phyloP scores from a whole-genome alignment of 2,888 invertebrate genomes.

The Rapana venosa region DNA sequence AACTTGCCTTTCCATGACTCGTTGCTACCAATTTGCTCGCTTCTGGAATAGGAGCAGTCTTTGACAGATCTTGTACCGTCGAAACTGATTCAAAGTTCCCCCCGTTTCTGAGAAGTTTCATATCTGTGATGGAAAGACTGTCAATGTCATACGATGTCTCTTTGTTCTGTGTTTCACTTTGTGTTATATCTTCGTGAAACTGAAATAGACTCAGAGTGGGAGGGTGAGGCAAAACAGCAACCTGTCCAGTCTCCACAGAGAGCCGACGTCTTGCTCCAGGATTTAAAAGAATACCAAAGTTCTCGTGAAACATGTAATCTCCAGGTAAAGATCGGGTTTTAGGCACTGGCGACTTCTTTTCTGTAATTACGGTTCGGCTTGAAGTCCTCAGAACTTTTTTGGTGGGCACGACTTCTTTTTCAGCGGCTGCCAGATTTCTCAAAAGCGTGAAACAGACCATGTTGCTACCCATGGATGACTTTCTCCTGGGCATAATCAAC shows the following conservation, averaged over 20 bases:
- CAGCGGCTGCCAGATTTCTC: background rate
- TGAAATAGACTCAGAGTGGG: background rate
- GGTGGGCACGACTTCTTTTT: background rate
- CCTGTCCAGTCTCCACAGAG: background rate
- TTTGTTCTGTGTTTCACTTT: background rate
- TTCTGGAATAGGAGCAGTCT: background rate
- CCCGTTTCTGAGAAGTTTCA: background rate
- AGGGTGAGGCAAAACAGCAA: background rate
- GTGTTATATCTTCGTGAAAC: background rate
- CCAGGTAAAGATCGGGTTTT: constrained; percentile 8
- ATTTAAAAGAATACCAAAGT: constrained; percentile 22
- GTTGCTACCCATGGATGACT: background rate
- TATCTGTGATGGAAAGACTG: background rate
- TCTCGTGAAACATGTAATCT: background rate
- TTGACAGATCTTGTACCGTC: background rate
- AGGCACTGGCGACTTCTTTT: background rate
- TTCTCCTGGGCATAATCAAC: background rate
- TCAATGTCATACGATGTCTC: background rate
- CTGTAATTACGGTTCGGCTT: background rate
- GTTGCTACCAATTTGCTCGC: background rate
- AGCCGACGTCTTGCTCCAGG: background rate
- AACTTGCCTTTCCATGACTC: background rate
- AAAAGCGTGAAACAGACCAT: background rate
- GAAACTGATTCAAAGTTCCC: background rate
- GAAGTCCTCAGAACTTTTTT: background rate